Conservation (phyloP, 35 echinoderm and acorn worm species). For the Heliocidaris erythrogramma region DNA sequence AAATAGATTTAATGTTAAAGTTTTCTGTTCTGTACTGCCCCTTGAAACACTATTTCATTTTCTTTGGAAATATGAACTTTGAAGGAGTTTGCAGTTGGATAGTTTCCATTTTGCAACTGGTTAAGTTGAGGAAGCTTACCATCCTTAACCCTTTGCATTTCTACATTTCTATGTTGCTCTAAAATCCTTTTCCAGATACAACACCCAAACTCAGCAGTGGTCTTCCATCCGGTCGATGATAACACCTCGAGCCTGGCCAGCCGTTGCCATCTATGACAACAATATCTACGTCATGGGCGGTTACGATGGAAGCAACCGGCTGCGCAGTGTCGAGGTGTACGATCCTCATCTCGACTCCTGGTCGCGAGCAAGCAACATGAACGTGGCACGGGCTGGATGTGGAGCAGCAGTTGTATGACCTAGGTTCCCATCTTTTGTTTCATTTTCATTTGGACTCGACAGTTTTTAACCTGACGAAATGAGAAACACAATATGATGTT, state of each 20-base stretch:
- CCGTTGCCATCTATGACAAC: constrained; percentile 95
- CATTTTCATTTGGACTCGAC: too few relatives aligned
- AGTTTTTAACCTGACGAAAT: background rate
- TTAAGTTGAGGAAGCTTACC: too few relatives aligned
- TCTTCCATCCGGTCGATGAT: constrained; percentile 90
- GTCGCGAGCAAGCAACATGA: constrained; percentile 87
- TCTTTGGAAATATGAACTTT: too few relatives aligned
- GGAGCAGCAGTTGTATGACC: constrained; percentile 89
- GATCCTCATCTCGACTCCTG: constrained; percentile 86
- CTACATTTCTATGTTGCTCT: background rate
- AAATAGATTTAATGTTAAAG: too few relatives aligned
- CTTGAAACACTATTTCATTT: too few relatives aligned
- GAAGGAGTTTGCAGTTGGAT: too few relatives aligned
- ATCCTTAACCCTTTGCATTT: too few relatives aligned
- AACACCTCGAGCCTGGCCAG: constrained; percentile 86
- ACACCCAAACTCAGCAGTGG: constrained; percentile 99
- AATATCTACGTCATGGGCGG: constrained; percentile 97
- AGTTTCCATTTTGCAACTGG: too few relatives aligned
- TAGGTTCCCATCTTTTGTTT: background rate
- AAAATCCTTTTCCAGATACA: constrained; percentile 70
- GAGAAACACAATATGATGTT: background rate
- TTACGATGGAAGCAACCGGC: constrained; percentile 83
- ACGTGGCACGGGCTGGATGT: constrained; percentile 77
- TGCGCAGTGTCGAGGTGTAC: constrained; percentile 90
- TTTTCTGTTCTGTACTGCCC: too few relatives aligned